Conservation (phyloP, 2,113 vertebrate genomes). For the Nesoenas mayeri region DNA sequence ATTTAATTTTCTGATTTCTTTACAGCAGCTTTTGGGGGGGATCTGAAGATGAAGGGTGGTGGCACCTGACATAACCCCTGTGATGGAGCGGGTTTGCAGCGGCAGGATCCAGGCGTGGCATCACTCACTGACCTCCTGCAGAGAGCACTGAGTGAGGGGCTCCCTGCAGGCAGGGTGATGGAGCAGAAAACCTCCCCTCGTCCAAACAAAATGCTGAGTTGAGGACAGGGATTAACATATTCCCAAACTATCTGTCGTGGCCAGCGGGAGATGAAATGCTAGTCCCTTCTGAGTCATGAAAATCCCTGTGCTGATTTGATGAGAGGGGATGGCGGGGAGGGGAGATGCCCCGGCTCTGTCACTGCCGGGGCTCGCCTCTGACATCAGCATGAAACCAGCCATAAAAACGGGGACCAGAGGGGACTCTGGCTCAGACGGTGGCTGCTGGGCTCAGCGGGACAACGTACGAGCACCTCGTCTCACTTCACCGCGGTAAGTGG, state of each 20-base stretch:
- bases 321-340: conserved; percentile 18
- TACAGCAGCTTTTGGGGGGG: too few relatives aligned
- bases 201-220: rapidly evolving
- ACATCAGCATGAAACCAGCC: conserved; percentile 56
- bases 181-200: background rate
- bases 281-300: conserved; percentile 45
- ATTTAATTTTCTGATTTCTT: background rate
- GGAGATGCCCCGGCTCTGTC: conserved; percentile 57
- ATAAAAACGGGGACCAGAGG: conserved; percentile 56
- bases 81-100: rapidly evolving
- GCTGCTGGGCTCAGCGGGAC: background rate
- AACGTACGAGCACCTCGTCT: background rate
- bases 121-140: rapidly evolving
- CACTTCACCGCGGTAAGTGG: conserved; percentile 36
- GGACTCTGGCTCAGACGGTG: background rate
- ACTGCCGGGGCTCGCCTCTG: conserved; percentile 29
- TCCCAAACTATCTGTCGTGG: background rate
- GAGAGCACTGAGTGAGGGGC: rapidly evolving
- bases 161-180: rapidly evolving
- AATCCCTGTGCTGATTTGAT: conserved; percentile 51
- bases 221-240: background rate
- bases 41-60: too few relatives aligned
- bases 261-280: background rate
- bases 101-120: background rate
- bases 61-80: background rate